These are phyloP conservation scores for Pelvicachromis taeniatus DNA, from an alignment of 2,113 vertebrate species.

Conservation along the genomic window DNA sequence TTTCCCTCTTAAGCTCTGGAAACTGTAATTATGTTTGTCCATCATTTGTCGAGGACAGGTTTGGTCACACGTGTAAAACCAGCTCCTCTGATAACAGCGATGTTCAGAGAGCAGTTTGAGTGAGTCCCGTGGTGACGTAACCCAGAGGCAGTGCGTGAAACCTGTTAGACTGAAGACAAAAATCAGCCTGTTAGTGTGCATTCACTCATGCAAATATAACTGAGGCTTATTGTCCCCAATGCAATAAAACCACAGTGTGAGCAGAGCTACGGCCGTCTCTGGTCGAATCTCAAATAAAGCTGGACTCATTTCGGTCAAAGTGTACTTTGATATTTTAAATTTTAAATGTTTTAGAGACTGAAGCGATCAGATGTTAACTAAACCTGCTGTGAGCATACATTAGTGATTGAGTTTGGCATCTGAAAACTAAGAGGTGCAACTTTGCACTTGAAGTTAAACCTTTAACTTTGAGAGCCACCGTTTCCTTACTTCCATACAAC, in stretches of 20 bases:
- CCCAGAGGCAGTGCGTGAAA: constrained; percentile 30
- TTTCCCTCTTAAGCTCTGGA: background rate
- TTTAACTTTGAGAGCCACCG: background rate
- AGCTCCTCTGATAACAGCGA: background rate
- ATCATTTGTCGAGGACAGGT: background rate
- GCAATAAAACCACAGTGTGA: constrained; percentile 6
- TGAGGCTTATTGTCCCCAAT: constrained; percentile 33
- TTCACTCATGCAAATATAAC: constrained; percentile 40
- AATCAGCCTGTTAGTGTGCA: constrained; percentile 46
- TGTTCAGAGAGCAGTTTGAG: constrained; percentile 2
- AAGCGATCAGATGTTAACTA: background rate
- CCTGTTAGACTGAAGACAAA: constrained; percentile 21
- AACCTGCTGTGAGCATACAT: background rate
- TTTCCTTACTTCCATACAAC: background rate
- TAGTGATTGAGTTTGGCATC: background rate
- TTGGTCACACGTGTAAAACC: background rate
- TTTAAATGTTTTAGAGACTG: background rate
- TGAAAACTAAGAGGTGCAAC: background rate
- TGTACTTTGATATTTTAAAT: background rate
- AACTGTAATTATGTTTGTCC: background rate
- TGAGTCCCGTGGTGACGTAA: constrained; percentile 26
- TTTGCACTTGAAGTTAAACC: background rate
- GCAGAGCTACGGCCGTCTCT: background rate
- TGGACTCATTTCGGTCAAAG: background rate
- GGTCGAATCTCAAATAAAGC: background rate